Percentiles rank a stretch among this genome's conserved stretches.
These are phyloP conservation scores for Sylvietta virens DNA, from an alignment of 2,113 vertebrate genomes.

Conservation along the genomic window DNA sequence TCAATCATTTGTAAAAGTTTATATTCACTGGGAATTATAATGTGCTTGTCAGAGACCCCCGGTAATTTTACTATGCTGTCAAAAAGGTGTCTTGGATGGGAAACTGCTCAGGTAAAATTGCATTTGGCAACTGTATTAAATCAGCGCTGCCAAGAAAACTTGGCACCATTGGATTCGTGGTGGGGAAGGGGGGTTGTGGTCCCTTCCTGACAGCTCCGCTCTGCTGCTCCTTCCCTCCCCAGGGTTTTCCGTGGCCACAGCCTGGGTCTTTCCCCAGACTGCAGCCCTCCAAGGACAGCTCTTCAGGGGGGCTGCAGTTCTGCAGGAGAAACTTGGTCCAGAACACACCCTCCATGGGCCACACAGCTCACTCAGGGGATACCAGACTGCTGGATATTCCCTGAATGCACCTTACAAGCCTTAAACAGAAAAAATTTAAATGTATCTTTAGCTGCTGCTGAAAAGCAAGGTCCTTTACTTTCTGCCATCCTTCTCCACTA, in stretches of 20 bases:
- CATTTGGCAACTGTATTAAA: neutral
- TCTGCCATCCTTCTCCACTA: neutral
- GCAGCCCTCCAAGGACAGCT: neutral
- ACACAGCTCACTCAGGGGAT: neutral
- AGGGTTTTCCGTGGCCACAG: neutral
- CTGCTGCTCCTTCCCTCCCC: neutral
- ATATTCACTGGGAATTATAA: neutral
- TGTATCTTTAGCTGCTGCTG: neutral
- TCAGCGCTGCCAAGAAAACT: neutral
- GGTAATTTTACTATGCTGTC: neutral
- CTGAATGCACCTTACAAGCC: neutral
- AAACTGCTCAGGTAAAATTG: slow-evolving; percentile 4
- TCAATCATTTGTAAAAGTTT: neutral
- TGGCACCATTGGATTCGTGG: neutral
- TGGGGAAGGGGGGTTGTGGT: neutral
- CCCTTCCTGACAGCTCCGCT: neutral
- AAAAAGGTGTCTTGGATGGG: neutral
- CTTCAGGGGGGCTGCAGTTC: neutral
- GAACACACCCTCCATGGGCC: fast-evolving
- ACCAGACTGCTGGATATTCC: neutral
- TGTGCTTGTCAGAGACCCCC: neutral
- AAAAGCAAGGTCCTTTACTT: neutral
- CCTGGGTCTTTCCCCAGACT: neutral
- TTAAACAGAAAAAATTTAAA: neutral
- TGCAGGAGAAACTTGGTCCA: neutral